A percentile compares a stretch with the other conserved stretches of the same genome.
phyloP scores from a whole-genome alignment of 2,113 vertebrate species.

The Puntigrus tetrazona region DNA sequence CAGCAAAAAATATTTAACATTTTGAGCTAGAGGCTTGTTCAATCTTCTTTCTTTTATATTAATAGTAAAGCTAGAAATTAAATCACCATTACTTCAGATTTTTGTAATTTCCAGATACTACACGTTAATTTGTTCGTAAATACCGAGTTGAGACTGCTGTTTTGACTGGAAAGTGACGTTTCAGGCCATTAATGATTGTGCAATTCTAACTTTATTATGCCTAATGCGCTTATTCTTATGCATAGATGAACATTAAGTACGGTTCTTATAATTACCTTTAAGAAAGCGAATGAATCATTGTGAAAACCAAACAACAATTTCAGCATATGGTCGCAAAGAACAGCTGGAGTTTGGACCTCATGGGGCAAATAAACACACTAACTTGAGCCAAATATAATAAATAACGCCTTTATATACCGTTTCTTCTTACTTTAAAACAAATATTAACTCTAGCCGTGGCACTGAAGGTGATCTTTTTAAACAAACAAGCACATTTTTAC shows the following conservation, averaged over 20 bases:
- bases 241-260: neutral
- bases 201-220: neutral
- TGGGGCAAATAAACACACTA: conserved; percentile 48
- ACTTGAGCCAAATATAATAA: conserved; percentile 4
- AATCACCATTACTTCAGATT: neutral
- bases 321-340: conserved; percentile 44
- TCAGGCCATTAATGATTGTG: neutral
- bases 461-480: neutral
- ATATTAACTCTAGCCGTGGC: neutral
- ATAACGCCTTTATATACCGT: neutral
- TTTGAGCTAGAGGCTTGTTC: neutral
- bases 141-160: neutral
- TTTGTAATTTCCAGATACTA: neutral
- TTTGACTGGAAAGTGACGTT: neutral
- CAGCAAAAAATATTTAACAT: neutral
- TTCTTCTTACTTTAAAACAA: neutral
- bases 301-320: conserved; percentile 59
- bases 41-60: neutral
- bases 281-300: conserved; percentile 38
- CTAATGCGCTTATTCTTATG: neutral
- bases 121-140: neutral
- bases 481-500: neutral
- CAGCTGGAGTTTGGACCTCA: conserved; percentile 22
- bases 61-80: neutral
- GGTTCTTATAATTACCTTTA: neutral